Conservation (phyloP, 2,888 invertebrate genomes). For the Troglohyphantes excavatus region DNA sequence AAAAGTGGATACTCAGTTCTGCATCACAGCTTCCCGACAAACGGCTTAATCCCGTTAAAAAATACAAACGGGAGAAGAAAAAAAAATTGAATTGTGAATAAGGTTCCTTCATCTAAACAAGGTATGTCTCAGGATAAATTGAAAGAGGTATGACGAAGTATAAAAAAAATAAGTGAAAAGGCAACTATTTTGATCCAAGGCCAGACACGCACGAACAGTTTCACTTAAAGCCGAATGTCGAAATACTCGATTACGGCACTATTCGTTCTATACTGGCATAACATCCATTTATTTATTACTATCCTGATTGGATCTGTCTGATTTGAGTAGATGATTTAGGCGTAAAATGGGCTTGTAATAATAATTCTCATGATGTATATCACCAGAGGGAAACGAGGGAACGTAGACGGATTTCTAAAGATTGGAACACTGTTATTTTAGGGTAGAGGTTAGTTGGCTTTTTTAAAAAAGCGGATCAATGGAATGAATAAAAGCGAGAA, state of each 20-base stretch:
- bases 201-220: conserved; percentile 49
- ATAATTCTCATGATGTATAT: background rate
- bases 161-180: background rate
- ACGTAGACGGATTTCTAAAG: background rate
- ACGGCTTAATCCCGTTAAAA: too few species aligned
- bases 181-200: conserved; percentile 42
- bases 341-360: conserved; percentile 23
- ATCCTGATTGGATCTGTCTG: conserved; percentile 37
- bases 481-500: too few species aligned
- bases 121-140: too few species aligned
- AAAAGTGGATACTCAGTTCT: too few species aligned
- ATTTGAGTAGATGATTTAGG: conserved; percentile 27
- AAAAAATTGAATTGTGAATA: too few species aligned
- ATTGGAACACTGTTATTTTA: background rate
- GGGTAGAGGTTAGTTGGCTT: background rate
- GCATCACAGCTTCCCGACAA: too few species aligned
- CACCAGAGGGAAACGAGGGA: background rate
- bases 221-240: conserved; percentile 17
- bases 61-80: too few species aligned
- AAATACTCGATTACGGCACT: conserved; percentile 43
- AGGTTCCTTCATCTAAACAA: too few species aligned
- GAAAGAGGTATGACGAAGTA: background rate
- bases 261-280: conserved; percentile 34
- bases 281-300: conserved; percentile 57
- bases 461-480: too few species aligned